These are phyloP conservation scores for Aegotheles bennettii DNA, from an alignment of 2,113 vertebrate species.

Conservation along the genomic window DNA sequence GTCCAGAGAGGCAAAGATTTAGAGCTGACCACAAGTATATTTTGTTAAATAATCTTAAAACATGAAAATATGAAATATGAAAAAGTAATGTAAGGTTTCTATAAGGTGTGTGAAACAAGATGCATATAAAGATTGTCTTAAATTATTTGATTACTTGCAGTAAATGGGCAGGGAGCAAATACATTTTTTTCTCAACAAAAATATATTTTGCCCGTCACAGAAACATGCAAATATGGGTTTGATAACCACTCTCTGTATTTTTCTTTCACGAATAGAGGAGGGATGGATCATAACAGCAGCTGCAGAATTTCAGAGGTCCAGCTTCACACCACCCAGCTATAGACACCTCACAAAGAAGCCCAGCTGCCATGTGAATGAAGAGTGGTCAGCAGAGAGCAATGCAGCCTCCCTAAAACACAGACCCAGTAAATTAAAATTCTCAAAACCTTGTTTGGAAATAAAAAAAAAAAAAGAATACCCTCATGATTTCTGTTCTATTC, in stretches of 20 bases:
- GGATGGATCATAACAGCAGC: neutral
- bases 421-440: neutral
- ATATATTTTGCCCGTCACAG: neutral
- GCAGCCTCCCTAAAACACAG: neutral
- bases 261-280: neutral
- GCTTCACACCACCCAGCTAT: neutral
- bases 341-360: neutral
- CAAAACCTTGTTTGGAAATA: neutral
- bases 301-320: neutral
- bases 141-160: neutral
- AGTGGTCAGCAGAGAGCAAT: neutral
- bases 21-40: neutral
- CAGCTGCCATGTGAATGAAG: neutral
- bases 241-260: neutral
- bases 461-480: accelerated
- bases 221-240: neutral
- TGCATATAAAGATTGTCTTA: neutral
- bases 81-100: neutral
- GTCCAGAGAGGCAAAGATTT: neutral
- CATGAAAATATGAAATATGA: neutral
- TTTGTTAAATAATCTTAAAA: neutral
- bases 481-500: neutral
- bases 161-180: neutral
- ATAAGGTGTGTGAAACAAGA: neutral
- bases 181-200: neutral